Percentiles rank a stretch among this genome's conserved stretches.
phyloP scores from a whole-genome alignment of 2,888 invertebrate genomes.

The Clitarchus hookeri region DNA sequence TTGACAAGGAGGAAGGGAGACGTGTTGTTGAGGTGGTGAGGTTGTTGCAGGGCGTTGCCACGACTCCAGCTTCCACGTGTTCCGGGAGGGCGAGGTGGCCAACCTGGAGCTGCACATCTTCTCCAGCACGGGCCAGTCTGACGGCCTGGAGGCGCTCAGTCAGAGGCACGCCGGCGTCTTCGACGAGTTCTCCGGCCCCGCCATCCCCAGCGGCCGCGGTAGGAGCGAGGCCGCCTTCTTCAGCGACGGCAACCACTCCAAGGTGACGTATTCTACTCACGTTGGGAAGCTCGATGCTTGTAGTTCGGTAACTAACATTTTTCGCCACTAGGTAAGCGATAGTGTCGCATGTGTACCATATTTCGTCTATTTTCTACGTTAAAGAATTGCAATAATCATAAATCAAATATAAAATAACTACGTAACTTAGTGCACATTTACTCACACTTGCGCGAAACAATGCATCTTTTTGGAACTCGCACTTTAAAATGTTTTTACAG shows the following conservation, averaged over 20 bases:
- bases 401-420: no score
- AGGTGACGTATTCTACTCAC: slow-evolving; percentile 58
- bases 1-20: no score
- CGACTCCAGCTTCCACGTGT: slow-evolving; percentile 78
- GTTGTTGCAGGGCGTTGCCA: slow-evolving; percentile 80
- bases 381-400: no score
- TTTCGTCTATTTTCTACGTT: no score
- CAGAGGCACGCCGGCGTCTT: slow-evolving; percentile 80
- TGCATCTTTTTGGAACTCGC: no score
- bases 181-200: slow-evolving; percentile 82
- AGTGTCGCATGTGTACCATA: no score
- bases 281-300: no score
- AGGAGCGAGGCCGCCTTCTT: slow-evolving; percentile 81
- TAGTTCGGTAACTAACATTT: slow-evolving; percentile 32
- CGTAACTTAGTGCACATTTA: no score
- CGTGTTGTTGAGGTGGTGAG: no score
- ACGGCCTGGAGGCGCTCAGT: slow-evolving; percentile 69
- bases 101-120: slow-evolving; percentile 79
- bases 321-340: background rate
- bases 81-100: slow-evolving; percentile 77
- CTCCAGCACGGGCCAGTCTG: slow-evolving; percentile 81
- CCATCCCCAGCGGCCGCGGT: slow-evolving; percentile 74
- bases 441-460: no score
- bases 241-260: slow-evolving; percentile 88
- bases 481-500: no score